phyloP scores from a whole-genome alignment of 2,888 invertebrate species.

The Saturnia japonica region DNA sequence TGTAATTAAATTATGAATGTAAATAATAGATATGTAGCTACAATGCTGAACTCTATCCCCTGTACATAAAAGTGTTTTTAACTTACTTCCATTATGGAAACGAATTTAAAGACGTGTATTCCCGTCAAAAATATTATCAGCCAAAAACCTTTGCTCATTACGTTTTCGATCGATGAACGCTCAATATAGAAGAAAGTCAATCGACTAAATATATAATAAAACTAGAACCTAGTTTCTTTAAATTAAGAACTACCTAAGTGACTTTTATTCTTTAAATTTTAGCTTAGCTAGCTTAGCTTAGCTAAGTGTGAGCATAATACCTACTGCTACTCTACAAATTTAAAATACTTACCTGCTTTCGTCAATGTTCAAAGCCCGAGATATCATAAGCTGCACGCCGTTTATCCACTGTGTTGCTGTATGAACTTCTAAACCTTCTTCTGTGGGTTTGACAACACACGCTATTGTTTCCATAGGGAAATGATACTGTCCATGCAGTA shows the following conservation, averaged over 20 bases:
- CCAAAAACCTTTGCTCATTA: too few species aligned
- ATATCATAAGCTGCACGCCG: slow-evolving; percentile 75
- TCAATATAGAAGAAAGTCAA: too few species aligned
- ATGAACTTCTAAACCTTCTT: slow-evolving; percentile 85
- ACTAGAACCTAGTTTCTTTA: too few species aligned
- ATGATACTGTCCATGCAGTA: slow-evolving; percentile 85
- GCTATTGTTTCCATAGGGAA: slow-evolving; percentile 87
- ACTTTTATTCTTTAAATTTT: neutral
- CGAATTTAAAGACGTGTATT: too few species aligned
- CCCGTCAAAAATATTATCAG: too few species aligned
- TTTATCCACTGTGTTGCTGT: slow-evolving; percentile 84
- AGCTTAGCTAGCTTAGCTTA: neutral
- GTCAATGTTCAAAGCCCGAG: slow-evolving; percentile 78
- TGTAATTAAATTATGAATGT: too few species aligned
- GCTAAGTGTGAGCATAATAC: neutral
- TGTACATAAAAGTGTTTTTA: too few species aligned
- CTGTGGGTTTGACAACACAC: slow-evolving; percentile 84
- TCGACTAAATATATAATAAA: too few species aligned
- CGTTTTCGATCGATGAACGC: too few species aligned
- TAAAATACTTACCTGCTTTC: slow-evolving; percentile 76
- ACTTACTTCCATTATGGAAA: too few species aligned
- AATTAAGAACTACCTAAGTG: neutral
- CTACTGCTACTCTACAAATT: neutral
- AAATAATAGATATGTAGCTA: too few species aligned
- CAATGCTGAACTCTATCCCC: too few species aligned